A percentile compares a stretch with the other conserved stretches of the same genome.
These are phyloP conservation scores for Digitonthophagus gazella DNA, from an alignment of 2,888 invertebrate genomes.

Conservation along the genomic window DNA sequence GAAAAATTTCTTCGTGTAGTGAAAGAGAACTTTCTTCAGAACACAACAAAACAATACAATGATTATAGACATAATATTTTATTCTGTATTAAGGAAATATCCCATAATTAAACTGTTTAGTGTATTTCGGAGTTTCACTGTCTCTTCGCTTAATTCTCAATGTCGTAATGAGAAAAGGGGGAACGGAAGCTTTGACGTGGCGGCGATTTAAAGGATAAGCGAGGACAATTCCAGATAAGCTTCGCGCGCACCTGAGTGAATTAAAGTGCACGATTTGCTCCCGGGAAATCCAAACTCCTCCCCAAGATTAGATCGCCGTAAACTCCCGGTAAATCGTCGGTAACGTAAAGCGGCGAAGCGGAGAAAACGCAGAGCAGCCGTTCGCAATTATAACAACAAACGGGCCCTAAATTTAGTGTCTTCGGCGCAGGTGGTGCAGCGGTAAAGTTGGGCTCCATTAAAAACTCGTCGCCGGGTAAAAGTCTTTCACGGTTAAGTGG, in stretches of 20 bases:
- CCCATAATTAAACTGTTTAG: too few relatives aligned
- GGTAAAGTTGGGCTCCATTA: not conserved
- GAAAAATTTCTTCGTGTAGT: too few relatives aligned
- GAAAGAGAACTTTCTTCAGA: too few relatives aligned
- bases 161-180: not conserved
- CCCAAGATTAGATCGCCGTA: not conserved
- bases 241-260: not conserved
- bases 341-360: not conserved
- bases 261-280: not conserved
- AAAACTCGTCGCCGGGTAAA: not conserved
- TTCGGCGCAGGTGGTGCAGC: not conserved
- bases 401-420: not conserved
- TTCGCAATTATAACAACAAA: not conserved
- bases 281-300: not conserved
- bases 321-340: not conserved
- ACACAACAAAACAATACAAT: too few relatives aligned
- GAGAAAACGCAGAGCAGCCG: not conserved
- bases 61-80: too few relatives aligned
- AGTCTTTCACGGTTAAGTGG: not conserved
- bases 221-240: not conserved
- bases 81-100: too few relatives aligned
- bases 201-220: not conserved
- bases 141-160: not conserved
- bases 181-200: not conserved
- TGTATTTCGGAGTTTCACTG: too few relatives aligned